phyloP scores from a whole-genome alignment of 2,888 invertebrate species.

The Pseudococcus viburni region DNA sequence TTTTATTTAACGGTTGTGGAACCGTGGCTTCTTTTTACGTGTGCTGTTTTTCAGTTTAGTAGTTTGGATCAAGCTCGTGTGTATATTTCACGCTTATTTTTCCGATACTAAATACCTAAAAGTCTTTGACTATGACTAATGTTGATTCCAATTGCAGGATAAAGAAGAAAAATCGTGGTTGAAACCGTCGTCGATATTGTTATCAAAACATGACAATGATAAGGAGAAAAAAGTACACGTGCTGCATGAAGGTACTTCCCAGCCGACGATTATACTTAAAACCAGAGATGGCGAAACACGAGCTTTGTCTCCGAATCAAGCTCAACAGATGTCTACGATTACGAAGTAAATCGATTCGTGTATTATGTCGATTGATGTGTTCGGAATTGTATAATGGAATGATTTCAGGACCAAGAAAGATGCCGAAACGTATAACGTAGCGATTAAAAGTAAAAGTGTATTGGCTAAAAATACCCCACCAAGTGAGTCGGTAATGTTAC shows the following conservation, averaged over 20 bases:
- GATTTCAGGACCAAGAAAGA: conserved; percentile 66
- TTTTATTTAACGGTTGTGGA: conserved; percentile 21
- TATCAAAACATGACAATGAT: conserved; percentile 59
- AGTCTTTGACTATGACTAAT: background rate
- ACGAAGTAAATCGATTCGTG: conserved; percentile 45
- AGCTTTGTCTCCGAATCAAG: conserved; percentile 77
- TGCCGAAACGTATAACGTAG: conserved; percentile 60
- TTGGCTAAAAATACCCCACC: conserved; percentile 5
- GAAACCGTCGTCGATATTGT: conserved; percentile 55
- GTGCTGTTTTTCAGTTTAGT: conserved; percentile 29
- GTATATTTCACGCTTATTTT: conserved; percentile 5
- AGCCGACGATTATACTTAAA: conserved; percentile 81
- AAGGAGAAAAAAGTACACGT: conserved; percentile 67
- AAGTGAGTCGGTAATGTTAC: background rate
- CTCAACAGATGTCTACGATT: conserved; percentile 68
- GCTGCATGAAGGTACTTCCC: conserved; percentile 72
- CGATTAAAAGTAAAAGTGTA: conserved; percentile 58
- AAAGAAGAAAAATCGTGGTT: conserved; percentile 62
- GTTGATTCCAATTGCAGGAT: conserved; percentile 16
- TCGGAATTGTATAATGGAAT: background rate
- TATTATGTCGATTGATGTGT: background rate
- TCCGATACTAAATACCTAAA: background rate
- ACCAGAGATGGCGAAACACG: conserved; percentile 78
- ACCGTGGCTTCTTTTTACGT: conserved; percentile 21
- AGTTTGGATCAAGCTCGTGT: conserved; percentile 12